Evolutionary conservation across 2,797 vertebrate species (phyloP).

Genomic region (Pseudomugil gertrudae): DNA sequence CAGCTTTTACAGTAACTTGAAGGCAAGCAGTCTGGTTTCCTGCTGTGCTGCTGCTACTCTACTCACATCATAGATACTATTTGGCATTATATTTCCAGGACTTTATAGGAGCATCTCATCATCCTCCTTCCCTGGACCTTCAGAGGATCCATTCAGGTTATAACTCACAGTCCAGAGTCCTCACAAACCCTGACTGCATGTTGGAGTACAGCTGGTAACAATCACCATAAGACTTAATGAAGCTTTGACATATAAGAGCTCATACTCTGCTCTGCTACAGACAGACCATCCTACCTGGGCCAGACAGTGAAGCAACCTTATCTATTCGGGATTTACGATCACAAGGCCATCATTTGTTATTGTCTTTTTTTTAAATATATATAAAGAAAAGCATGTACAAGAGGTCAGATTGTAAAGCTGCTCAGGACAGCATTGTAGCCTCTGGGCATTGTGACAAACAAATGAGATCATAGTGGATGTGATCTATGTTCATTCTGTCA

Average conservation of each 20-base stretch:
- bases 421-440: no score
- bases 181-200: conserved; percentile 34
- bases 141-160: conserved; percentile 63
- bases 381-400: conserved; percentile 44
- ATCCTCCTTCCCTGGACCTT: conserved; percentile 66
- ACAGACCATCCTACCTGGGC: conserved; percentile 69
- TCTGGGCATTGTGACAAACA: conserved; percentile 50
- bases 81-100: conserved; percentile 50
- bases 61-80: conserved; percentile 30
- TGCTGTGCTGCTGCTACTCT: conserved; percentile 35
- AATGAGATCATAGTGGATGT: conserved; percentile 41
- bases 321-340: conserved; percentile 59
- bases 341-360: conserved; percentile 61
- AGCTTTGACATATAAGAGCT: conserved; percentile 72
- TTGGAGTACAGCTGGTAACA: conserved; percentile 77
- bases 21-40: conserved; percentile 19
- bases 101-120: conserved; percentile 46
- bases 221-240: conserved; percentile 76
- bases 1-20: conserved; percentile 13
- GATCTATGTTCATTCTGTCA: conserved; percentile 13
- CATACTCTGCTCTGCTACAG: conserved; percentile 45
- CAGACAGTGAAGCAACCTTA: conserved; percentile 49
- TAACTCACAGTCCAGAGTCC: conserved; percentile 74
- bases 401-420: conserved; percentile 59
- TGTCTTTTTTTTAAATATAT: neutral